Evolutionary conservation across 2,113 vertebrate species (phyloP).

Genomic region (Cacatua alba): DNA sequence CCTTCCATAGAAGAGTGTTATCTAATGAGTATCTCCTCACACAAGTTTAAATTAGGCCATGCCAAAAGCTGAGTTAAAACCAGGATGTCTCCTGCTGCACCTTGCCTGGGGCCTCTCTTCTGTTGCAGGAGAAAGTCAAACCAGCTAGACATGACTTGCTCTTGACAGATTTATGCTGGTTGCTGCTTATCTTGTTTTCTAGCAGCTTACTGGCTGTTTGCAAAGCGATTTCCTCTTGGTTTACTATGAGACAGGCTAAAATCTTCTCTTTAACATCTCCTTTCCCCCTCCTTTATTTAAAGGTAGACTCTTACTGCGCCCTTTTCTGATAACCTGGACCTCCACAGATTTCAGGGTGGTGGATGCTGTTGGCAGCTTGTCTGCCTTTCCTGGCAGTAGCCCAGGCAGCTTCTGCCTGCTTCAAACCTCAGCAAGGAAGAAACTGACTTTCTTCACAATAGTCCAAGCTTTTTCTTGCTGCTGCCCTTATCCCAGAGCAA

Average conservation of each 20-base stretch:
- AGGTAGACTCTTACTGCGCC: rapidly evolving
- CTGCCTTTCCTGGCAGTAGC: background rate
- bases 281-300: background rate
- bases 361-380: background rate
- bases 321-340: background rate
- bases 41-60: background rate
- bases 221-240: background rate
- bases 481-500: background rate
- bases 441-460: background rate
- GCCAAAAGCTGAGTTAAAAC: background rate
- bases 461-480: background rate
- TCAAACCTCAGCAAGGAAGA: background rate
- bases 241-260: background rate
- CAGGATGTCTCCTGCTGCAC: background rate
- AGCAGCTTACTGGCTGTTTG: background rate
- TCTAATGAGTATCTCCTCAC: background rate
- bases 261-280: background rate
- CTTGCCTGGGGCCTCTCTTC: background rate
- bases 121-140: background rate
- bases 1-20: background rate
- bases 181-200: background rate
- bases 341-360: background rate
- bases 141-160: background rate
- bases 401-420: background rate
- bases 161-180: background rate